A percentile compares a stretch with the other conserved stretches of the same genome.
These are phyloP conservation scores for Hydrozoanthus gracilis DNA, from an alignment of 92 coral and sea anemone species.

Conservation along the genomic window DNA sequence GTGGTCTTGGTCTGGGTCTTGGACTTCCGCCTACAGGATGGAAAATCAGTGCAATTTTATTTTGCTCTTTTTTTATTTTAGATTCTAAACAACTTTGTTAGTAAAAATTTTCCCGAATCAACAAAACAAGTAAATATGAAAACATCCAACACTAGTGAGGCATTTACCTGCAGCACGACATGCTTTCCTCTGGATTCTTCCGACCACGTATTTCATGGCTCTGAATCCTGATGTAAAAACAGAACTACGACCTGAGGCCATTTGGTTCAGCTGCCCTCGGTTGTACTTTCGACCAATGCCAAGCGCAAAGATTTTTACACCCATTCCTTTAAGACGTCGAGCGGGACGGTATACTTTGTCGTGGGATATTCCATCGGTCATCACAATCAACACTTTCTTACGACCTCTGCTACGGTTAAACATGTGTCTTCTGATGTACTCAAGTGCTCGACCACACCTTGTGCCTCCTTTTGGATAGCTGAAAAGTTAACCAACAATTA, in stretches of 20 bases:
- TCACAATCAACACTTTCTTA: background rate
- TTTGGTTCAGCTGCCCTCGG: too few species aligned
- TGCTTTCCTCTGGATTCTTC: too few species aligned
- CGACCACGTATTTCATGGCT: too few species aligned
- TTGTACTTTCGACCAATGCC: too few species aligned
- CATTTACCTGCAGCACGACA: background rate
- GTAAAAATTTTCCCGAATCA: background rate
- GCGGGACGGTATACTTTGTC: background rate
- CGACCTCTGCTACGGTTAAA: background rate
- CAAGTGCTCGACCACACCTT: constrained; percentile 1
- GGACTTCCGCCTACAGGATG: too few species aligned
- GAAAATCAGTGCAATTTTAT: background rate
- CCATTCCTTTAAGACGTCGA: background rate
- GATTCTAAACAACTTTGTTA: background rate
- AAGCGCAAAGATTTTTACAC: background rate
- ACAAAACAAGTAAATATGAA: too few species aligned
- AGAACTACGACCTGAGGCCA: background rate
- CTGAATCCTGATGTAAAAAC: background rate
- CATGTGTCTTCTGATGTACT: background rate
- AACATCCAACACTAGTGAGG: background rate
- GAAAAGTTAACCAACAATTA: background rate
- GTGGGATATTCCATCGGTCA: too few species aligned
- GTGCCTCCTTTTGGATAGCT: constrained; percentile 1
- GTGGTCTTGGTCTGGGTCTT: too few species aligned
- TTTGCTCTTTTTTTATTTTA: background rate